phyloP scores from a whole-genome alignment of 2,888 invertebrate genomes.

The Zhuqinia jingwanae region DNA sequence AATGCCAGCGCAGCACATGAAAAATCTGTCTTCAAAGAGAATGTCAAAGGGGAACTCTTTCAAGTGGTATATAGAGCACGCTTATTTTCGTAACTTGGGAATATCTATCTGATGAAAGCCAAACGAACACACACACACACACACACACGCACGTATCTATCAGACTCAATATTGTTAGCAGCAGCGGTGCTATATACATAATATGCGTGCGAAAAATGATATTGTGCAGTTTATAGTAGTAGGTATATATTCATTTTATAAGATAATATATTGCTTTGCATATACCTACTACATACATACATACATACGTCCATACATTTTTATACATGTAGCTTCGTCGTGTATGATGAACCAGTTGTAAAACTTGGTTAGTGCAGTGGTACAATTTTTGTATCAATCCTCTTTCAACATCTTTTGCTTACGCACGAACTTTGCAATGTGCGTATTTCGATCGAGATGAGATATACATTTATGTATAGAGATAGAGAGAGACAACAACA shows the following conservation, averaged over 20 bases:
- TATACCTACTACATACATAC: too few relatives aligned
- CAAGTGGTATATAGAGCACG: slow-evolving; percentile 41
- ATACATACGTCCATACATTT: slow-evolving; percentile 16
- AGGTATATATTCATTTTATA: too few relatives aligned
- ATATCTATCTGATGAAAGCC: slow-evolving; percentile 16
- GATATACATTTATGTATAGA: too few relatives aligned
- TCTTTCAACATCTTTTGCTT: slow-evolving; percentile 49
- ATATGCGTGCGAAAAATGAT: too few relatives aligned
- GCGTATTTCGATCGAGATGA: not conserved
- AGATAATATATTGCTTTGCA: too few relatives aligned
- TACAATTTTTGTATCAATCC: slow-evolving; percentile 20
- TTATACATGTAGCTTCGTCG: not conserved
- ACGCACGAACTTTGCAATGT: slow-evolving; percentile 21
- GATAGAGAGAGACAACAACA: too few relatives aligned
- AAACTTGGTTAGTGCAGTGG: slow-evolving; percentile 34
- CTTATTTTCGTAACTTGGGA: slow-evolving; percentile 16
- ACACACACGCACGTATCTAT: not conserved
- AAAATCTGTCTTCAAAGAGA: slow-evolving; percentile 59
- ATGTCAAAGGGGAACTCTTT: slow-evolving; percentile 62
- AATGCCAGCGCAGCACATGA: slow-evolving; percentile 48
- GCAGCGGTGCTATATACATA: not conserved
- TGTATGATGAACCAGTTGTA: slow-evolving; percentile 20
- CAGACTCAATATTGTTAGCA: not conserved
- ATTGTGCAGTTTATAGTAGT: too few relatives aligned
- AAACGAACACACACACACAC: not conserved